Percentiles rank a stretch among this genome's conserved stretches.
These are phyloP conservation scores for Crenuchus spilurus DNA, from an alignment of 2,797 vertebrate species.

Conservation along the genomic window DNA sequence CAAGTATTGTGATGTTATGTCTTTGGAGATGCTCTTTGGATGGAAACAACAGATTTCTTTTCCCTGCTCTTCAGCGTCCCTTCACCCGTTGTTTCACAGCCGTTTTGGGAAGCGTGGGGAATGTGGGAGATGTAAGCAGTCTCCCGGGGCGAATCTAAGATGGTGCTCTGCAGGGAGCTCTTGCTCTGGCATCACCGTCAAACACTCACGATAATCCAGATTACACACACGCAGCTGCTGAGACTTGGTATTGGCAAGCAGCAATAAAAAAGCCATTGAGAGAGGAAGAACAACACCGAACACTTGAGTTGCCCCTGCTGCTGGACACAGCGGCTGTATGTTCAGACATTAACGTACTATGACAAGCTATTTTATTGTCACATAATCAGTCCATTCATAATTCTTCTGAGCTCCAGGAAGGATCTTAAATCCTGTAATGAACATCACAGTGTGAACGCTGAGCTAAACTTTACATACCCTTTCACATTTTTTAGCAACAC, in stretches of 20 bases:
- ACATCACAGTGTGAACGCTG: background rate
- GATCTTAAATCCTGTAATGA: background rate
- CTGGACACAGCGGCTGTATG: background rate
- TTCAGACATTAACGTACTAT: background rate
- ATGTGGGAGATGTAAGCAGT: slow-evolving; percentile 27
- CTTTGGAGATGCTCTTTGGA: no score
- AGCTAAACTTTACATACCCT: no score
- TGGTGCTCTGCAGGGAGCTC: slow-evolving; percentile 6
- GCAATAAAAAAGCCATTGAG: background rate
- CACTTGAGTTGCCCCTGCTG: background rate
- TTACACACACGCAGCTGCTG: slow-evolving; percentile 41
- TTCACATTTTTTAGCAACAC: no score
- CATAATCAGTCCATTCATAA: slow-evolving; percentile 21
- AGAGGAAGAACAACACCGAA: background rate
- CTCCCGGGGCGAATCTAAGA: slow-evolving; percentile 28
- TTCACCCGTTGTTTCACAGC: background rate
- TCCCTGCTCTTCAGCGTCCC: no score
- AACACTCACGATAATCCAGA: slow-evolving; percentile 31
- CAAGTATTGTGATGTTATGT: no score
- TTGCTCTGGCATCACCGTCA: slow-evolving; percentile 25
- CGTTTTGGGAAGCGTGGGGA: slow-evolving; percentile 15
- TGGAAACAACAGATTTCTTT: background rate
- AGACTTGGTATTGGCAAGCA: background rate
- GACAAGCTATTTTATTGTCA: background rate
- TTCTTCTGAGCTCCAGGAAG: background rate